Percentiles rank a stretch among this genome's conserved stretches.
Conservation (phyloP, 2,888 invertebrate species). For the Aleiodes leptofemur region DNA sequence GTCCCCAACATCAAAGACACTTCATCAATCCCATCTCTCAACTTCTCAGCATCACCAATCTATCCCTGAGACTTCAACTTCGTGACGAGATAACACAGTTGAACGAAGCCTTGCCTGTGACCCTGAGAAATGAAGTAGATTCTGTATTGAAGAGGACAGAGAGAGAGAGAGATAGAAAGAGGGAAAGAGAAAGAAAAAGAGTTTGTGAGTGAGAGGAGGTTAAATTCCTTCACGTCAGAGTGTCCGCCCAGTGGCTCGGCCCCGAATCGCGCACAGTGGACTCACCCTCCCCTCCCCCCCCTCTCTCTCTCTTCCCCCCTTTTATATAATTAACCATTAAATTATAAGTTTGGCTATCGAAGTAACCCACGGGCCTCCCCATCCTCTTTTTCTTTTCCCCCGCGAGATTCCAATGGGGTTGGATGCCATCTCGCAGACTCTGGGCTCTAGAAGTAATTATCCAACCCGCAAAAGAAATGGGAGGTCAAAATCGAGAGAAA, state of each 20-base stretch:
- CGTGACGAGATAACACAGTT: too few relatives aligned
- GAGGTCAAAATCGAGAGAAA: conserved; percentile 15
- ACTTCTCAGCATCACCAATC: too few relatives aligned
- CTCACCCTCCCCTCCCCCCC: conserved; percentile 54
- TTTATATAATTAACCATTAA: conserved; percentile 75
- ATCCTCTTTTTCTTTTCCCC: conserved; percentile 16
- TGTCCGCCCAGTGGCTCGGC: conserved; percentile 74
- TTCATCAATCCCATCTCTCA: too few relatives aligned
- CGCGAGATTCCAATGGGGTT: conserved; percentile 29
- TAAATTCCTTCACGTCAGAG: conserved; percentile 72
- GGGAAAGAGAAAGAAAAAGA: too few relatives aligned
- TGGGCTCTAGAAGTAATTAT: conserved; percentile 66
- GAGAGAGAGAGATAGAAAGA: too few relatives aligned
- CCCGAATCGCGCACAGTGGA: conserved; percentile 69
- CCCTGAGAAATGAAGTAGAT: too few relatives aligned
- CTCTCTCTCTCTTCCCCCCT: conserved; percentile 15
- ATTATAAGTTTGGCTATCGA: conserved; percentile 75
- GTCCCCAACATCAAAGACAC: too few relatives aligned
- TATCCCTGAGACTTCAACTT: too few relatives aligned
- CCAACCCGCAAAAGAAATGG: conserved; percentile 3
- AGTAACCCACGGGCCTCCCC: conserved; percentile 52
- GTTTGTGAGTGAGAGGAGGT: conserved; percentile 42
- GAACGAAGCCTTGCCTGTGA: too few relatives aligned
- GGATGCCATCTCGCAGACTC: conserved; percentile 44
- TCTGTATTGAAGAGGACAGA: too few relatives aligned